Percentiles rank a stretch among this genome's conserved stretches.
phyloP scores from a whole-genome alignment of 2,888 invertebrate species.

The Homarus gammarus region DNA sequence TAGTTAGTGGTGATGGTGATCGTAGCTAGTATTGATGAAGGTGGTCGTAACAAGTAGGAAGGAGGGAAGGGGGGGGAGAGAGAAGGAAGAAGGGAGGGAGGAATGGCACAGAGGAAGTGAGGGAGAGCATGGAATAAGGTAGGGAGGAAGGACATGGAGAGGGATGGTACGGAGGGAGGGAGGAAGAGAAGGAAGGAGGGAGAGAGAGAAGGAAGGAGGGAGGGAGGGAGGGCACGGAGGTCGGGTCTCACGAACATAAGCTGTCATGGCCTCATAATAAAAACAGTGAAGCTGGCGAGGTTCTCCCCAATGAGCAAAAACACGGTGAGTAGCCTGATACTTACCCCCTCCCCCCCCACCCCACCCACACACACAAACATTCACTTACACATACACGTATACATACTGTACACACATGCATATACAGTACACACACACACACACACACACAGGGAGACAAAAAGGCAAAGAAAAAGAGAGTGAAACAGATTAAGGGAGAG shows the following conservation, averaged over 20 bases:
- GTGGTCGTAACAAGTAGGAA: background rate
- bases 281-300: too few species aligned
- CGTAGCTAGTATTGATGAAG: too few species aligned
- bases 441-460: too few species aligned
- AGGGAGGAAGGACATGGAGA: background rate
- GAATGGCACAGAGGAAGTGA: background rate
- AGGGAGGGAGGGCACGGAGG: background rate
- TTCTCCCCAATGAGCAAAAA: too few species aligned
- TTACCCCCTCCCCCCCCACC: background rate
- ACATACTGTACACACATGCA: background rate
- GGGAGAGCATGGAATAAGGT: background rate
- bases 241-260: too few species aligned
- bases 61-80: background rate
- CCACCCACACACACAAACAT: background rate
- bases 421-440: too few species aligned
- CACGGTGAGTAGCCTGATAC: too few species aligned
- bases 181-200: background rate
- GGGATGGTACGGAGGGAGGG: background rate
- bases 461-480: too few species aligned
- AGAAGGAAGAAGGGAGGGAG: background rate
- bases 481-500: too few species aligned
- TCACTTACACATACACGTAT: background rate
- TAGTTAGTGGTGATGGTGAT: too few species aligned
- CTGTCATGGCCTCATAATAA: too few species aligned
- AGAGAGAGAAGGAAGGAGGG: background rate